Evolutionary conservation across 92 coral and sea anemone species (phyloP).

Genomic region (Umimayanthus chanpuru): DNA sequence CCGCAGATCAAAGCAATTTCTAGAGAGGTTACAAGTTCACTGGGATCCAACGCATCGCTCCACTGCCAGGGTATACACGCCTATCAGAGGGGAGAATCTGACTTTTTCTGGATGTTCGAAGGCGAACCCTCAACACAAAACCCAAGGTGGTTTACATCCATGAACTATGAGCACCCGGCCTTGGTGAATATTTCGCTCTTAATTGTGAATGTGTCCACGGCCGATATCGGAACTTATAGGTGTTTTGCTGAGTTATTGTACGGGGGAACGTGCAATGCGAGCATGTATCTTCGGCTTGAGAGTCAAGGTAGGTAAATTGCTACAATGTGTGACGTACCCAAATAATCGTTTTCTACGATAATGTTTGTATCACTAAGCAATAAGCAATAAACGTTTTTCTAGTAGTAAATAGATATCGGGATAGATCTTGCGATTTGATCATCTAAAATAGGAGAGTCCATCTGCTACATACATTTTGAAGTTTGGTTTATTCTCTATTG

Average conservation of each 20-base stretch:
- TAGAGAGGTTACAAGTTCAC: slow-evolving; percentile 1
- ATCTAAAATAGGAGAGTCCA: no score
- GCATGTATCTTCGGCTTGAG: slow-evolving; percentile 38
- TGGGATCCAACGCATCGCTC: slow-evolving; percentile 26
- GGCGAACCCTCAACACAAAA: neutral
- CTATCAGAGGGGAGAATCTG: neutral
- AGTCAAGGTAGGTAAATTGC: slow-evolving; percentile 14
- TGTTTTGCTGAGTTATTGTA: neutral
- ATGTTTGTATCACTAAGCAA: no score
- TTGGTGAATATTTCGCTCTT: slow-evolving; percentile 21
- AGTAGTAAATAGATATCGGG: no score
- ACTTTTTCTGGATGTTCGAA: slow-evolving; percentile 31
- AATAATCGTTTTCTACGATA: no score
- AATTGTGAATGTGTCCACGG: slow-evolving; percentile 23
- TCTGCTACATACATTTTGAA: no score
- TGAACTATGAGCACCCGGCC: no score
- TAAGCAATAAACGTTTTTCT: no score
- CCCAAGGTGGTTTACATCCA: neutral
- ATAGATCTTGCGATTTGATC: no score
- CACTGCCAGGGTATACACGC: slow-evolving; percentile 31
- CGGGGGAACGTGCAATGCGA: slow-evolving; percentile 3
- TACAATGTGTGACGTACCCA: no score
- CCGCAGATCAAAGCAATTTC: slow-evolving; percentile 28
- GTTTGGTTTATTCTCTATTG: no score
- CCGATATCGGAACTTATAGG: slow-evolving; percentile 27